Evolutionary conservation across 2,113 vertebrate species (phyloP), one percentile per base, ranked within the genome.

Genomic region (Pachyramphus minor): DNA sequence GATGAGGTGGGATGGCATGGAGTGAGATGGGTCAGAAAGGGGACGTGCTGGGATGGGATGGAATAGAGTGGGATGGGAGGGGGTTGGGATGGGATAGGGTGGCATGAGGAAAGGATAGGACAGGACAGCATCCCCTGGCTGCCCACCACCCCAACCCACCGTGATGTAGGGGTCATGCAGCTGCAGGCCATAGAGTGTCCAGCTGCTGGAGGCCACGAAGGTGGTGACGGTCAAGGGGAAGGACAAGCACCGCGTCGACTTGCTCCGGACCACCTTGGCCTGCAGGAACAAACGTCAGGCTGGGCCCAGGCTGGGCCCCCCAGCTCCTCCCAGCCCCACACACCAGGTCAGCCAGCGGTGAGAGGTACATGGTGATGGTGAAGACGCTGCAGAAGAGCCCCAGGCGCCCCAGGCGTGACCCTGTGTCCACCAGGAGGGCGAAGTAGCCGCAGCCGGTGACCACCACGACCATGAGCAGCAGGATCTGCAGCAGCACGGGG

Each of bases 341-440:
- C 97, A 99, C 99, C 98, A 99, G 97, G 96, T 99, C 98, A 3
- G 98, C 93, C 87, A 99, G 97, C 0, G 99, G 99, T 0, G 99
- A 99, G 86, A 99, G 91, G 98, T 99, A 99, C 99, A 99, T 99
- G 98, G 97, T 97, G 98, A 99, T 97, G 50, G 99, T 99, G 96
- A 99, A 98, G 91, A 98, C 8, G 28, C 99, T 99, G 98, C 99
- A 99, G 97, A 98, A 98, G 49, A 99, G 98, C 55, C 99, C 99
- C 28, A 99, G 96, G 72, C 97, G 98, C 9, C 59, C 84, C 37
- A 99, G 98, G 59, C 94, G 98, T 0, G n/a, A n/a, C 27, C 93
- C 75, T 0, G 71, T 28, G 6, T 98, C 93, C 28, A 98, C 97
- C 89, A 98, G 68, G 37, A 97, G 58, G 69, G 93, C 90, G 89